Conservation (phyloP, 2,888 invertebrate genomes). For the Torymus auratus region DNA sequence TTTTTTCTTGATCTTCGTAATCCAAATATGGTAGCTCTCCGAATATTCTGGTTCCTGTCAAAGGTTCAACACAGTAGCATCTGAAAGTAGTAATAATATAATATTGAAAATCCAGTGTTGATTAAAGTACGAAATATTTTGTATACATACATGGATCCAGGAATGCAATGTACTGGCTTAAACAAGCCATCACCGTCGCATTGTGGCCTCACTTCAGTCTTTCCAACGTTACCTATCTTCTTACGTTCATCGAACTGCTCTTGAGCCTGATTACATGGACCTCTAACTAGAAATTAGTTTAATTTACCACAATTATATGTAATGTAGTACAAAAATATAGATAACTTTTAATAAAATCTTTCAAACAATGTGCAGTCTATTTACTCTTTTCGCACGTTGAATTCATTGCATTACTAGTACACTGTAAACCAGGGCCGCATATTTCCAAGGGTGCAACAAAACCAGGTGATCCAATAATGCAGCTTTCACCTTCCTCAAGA, state of each 20-base stretch:
- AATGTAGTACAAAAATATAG: not conserved
- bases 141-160: constrained; percentile 82
- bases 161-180: constrained; percentile 80
- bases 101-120: not conserved
- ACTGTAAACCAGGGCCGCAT: constrained; percentile 81
- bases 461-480: constrained; percentile 79
- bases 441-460: constrained; percentile 79
- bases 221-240: constrained; percentile 78
- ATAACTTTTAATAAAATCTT: too few species aligned
- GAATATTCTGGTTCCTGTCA: constrained; percentile 81
- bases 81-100: constrained; percentile 71
- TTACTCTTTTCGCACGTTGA: constrained; percentile 78
- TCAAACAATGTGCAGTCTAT: not conserved
- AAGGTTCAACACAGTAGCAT: constrained; percentile 81
- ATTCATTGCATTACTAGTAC: constrained; percentile 67
- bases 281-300: constrained; percentile 62
- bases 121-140: not conserved
- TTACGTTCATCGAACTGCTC: constrained; percentile 78
- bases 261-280: constrained; percentile 68
- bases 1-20: constrained; percentile 72
- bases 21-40: constrained; percentile 80
- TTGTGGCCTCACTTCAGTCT: constrained; percentile 77
- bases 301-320: not conserved
- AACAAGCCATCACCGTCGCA: constrained; percentile 83
- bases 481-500: constrained; percentile 78